Base-by-base conservation (phyloP, 2,888 invertebrate species). In the Tenthredo mesomela region DNA sequence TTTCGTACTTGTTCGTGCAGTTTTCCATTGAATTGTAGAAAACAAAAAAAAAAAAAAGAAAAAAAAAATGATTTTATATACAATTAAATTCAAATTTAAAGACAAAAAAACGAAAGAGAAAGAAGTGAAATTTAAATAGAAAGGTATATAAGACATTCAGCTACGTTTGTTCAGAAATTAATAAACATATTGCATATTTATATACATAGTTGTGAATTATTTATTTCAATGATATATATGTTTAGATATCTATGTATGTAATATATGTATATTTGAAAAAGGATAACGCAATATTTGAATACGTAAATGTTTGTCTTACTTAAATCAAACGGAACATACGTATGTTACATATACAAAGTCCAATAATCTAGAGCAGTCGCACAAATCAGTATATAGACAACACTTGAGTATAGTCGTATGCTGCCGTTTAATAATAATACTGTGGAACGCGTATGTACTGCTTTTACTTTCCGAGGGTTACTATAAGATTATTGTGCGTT, bases 391-490 rank as follows among this genome's bases (percentile, higher is more conserved):
- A n/a, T 65, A n/a, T 21, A 10, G 25, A 61, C 25, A 61, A 29
- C 61, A 61, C 21, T 29, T n/a, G n/a, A n/a, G 10, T 25, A 61
- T 18, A 12, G 67, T 33, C 54, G 54, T 54, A 7, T 15, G 18
- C n/a, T 33, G 15, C 15, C 18, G 67, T 67, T 61, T 9, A 61
- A 61, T 61, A 61, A 67, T 67, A 33, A 33, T 6, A 33, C 18
- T 37, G 1, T 1, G 2, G 15, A 25, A 33, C 33, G 67, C 33
- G 67, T n/a, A n/a, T 33, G 25, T 37, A 37, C 6, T 67, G 33
- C 67, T 33, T 67, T 67, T 67, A 67, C 67, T 67, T 67, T 67
- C 67, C 67, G 67, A 67, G 18, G 0, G 18, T 29, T 25, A 67
- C n/a, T 25, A 67, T 18, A 15, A 33, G 67, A 67, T 5, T 33